Conservation (phyloP, 2,888 invertebrate species). For the Reticulitermes lucifugus region DNA sequence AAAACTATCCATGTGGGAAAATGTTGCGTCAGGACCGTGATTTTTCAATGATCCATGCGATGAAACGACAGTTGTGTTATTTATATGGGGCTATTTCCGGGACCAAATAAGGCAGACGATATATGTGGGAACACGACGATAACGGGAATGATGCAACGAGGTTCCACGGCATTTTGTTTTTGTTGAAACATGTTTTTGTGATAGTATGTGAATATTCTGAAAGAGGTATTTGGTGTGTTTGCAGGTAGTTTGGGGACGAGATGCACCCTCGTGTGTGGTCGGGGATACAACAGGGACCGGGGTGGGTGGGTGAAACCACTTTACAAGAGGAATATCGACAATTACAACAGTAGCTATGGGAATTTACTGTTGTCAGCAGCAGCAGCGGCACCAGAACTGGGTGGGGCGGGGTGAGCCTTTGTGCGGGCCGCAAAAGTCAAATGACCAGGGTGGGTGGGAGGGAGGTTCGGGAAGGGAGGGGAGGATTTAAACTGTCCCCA, state of each 20-base stretch:
- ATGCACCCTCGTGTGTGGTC: conserved; percentile 43
- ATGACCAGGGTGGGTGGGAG: conserved; percentile 50
- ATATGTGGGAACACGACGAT: no score
- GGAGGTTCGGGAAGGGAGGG: conserved; percentile 52
- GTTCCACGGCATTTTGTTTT: no score
- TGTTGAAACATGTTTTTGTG: no score
- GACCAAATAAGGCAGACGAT: no score
- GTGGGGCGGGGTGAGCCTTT: conserved; percentile 47
- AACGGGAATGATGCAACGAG: no score
- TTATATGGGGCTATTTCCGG: no score
- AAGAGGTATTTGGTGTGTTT: conserved; percentile 38
- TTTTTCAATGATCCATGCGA: no score
- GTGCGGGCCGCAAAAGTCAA: conserved; percentile 38
- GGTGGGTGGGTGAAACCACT: conserved; percentile 67
- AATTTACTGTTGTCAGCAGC: conserved; percentile 40
- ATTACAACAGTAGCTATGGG: conserved; percentile 39
- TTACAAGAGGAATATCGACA: conserved; percentile 39
- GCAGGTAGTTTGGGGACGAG: conserved; percentile 51
- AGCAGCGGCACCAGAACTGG: conserved; percentile 33
- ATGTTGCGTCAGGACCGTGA: no score
- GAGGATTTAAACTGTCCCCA: conserved; percentile 40
- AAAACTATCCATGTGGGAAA: no score
- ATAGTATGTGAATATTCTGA: not conserved
- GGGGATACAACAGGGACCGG: conserved; percentile 64
- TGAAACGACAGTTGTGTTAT: no score